Percentiles rank a stretch among this genome's conserved stretches.
phyloP scores from a whole-genome alignment of 2,797 vertebrate genomes.

The Hylomyscus alleni region DNA sequence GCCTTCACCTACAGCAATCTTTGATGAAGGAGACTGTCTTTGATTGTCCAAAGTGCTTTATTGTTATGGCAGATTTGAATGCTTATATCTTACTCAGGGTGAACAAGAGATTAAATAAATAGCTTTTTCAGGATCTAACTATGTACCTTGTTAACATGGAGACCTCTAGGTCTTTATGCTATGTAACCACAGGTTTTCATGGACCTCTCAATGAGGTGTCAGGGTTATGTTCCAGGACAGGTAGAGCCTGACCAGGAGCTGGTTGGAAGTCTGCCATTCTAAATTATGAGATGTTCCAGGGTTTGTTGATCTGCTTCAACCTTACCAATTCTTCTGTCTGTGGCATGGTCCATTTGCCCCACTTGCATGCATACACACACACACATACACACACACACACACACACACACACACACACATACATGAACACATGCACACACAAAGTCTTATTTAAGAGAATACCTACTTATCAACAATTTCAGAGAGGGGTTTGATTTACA shows the following conservation, averaged over 20 bases:
- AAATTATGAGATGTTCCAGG: background rate
- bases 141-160: background rate
- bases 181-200: background rate
- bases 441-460: background rate
- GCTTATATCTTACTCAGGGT: no score
- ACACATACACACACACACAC: background rate
- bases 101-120: no score
- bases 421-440: background rate
- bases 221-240: background rate
- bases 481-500: background rate
- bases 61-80: no score
- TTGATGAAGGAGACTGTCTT: no score
- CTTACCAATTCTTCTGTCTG: background rate
- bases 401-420: background rate
- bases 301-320: background rate
- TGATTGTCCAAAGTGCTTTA: no score
- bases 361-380: background rate
- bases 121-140: background rate
- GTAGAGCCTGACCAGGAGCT: background rate
- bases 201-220: background rate
- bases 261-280: background rate
- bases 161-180: background rate
- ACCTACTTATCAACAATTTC: background rate
- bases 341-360: background rate
- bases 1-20: no score